Evolutionary conservation across 1,140 invertebrate genomes (phyloP).

Genomic region (Zaprionus capensis): DNA sequence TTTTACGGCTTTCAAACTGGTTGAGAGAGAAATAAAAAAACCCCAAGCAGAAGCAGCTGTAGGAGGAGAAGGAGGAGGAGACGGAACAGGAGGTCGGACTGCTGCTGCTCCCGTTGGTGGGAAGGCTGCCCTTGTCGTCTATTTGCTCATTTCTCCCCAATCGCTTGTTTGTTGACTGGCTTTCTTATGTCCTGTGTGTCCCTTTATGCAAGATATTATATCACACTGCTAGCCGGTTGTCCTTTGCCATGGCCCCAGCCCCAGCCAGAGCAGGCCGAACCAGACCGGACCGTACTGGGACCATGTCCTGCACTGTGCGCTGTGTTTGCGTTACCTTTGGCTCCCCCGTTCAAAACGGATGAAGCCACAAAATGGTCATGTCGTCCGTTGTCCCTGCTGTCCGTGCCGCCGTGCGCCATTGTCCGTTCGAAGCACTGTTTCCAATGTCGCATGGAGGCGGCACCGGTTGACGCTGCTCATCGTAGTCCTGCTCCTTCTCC

Average conservation of each 20-base stretch:
- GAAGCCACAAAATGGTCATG: slow-evolving; percentile 79
- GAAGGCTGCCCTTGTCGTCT: slow-evolving; percentile 47
- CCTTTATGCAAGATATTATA: slow-evolving; percentile 81
- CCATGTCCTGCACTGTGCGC: slow-evolving; percentile 43
- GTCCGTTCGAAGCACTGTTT: slow-evolving; percentile 50
- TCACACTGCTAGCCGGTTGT: slow-evolving; percentile 73
- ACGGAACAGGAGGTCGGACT: not conserved
- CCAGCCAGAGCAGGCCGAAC: not conserved
- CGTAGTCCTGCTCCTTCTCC: not conserved
- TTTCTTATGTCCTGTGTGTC: slow-evolving; percentile 78
- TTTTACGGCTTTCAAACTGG: slow-evolving; percentile 59
- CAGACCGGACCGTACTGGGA: slow-evolving; percentile 5
- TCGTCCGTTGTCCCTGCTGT: slow-evolving; percentile 55
- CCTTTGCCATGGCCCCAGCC: slow-evolving; percentile 38
- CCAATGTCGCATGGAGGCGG: slow-evolving; percentile 34
- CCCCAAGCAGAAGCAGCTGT: not conserved
- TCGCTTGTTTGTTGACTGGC: slow-evolving; percentile 78
- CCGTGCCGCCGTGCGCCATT: slow-evolving; percentile 26
- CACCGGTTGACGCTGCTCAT: slow-evolving; percentile 22
- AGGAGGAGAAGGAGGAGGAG: not conserved
- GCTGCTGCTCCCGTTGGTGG: slow-evolving; percentile 19
- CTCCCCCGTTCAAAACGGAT: slow-evolving; percentile 45
- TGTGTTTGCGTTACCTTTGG: slow-evolving; percentile 75
- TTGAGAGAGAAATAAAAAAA: slow-evolving; percentile 5
- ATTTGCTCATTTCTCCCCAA: slow-evolving; percentile 65